Base-by-base conservation (phyloP, 2,888 invertebrate genomes). In the Heliconius charithonia region DNA sequence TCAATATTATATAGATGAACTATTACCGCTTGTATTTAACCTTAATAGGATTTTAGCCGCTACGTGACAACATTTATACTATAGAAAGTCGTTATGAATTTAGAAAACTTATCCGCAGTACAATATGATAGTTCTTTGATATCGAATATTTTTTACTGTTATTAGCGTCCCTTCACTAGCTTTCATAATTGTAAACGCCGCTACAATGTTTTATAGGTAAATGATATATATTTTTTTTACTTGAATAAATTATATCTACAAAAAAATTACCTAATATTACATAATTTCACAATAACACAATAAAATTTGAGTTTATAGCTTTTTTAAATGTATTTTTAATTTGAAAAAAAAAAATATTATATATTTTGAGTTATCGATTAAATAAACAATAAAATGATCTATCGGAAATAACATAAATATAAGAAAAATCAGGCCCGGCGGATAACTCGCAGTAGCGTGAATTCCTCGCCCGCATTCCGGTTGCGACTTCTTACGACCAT, bases 401-500 rank as follows among this genome's bases (percentile, higher is more conserved):
- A 72, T 59, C 32, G 72, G 72, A 72, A 72, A 72, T 72, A 72
- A 56, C 72, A 72, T 72, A 59, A 59, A 70, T n/a, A 62, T 76
- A 27, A 62, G 56, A 71, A 76, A 76, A 70, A 77, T 59, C 65
- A 66, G 37, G 37, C 22, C 45, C 63, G 13, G 29, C 77, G 37
- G 63, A 69, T 69, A 77, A 75, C 72, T 59, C 70, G 78, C 66
- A 51, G 77, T n/a, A 75, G 72, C 69, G 77, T 70, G 77, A 73
- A 81, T 81, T 77, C 81, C 79, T 67, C 75, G 78, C 76, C 56
- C 79, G 66, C 81, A 81, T 81, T 79, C 81, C 81, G 56, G 41
- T 45, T 6, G 41, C 66, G 75, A 79, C 70, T 80, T 79, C 80
- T 77, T 73, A 69, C 74, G 72, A 45, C 73, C 32, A 76, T 76